Percentiles rank a stretch among this genome's conserved stretches.
Conservation (phyloP, 2,113 vertebrate species). For the Diglossa brunneiventris region DNA sequence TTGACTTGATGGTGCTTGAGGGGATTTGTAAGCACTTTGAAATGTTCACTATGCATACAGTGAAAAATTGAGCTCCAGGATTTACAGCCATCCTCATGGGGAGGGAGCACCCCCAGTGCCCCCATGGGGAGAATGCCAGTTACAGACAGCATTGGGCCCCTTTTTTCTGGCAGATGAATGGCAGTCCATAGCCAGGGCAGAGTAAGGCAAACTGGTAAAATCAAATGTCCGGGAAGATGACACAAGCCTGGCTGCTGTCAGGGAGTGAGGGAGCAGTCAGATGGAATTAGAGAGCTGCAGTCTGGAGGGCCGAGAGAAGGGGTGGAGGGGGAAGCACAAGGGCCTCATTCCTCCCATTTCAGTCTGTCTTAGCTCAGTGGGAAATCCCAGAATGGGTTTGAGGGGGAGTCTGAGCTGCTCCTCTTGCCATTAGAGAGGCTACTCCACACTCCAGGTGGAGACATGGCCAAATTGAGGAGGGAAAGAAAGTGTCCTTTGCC, state of each 20-base stretch:
- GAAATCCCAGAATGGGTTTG: not conserved
- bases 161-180: slow-evolving; percentile 23
- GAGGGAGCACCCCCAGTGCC: not conserved
- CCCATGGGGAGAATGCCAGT: not conserved
- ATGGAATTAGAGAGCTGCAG: not conserved
- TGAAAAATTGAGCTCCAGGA: not conserved
- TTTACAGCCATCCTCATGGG: not conserved
- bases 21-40: not conserved
- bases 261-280: not conserved
- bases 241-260: not conserved
- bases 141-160: not conserved
- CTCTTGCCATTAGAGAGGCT: not conserved
- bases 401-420: fast-evolving
- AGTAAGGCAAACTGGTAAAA: not conserved
- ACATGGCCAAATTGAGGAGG: not conserved
- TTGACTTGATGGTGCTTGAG: not conserved
- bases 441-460: not conserved
- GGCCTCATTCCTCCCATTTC: not conserved
- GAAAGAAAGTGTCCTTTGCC: not conserved
- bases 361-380: not conserved
- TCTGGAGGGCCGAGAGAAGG: not conserved
- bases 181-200: not conserved
- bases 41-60: not conserved
- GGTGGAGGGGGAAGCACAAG: not conserved
- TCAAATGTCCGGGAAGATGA: not conserved